phyloP scores from a whole-genome alignment of 2,888 invertebrate species.

The Nemapogon koenigi region DNA sequence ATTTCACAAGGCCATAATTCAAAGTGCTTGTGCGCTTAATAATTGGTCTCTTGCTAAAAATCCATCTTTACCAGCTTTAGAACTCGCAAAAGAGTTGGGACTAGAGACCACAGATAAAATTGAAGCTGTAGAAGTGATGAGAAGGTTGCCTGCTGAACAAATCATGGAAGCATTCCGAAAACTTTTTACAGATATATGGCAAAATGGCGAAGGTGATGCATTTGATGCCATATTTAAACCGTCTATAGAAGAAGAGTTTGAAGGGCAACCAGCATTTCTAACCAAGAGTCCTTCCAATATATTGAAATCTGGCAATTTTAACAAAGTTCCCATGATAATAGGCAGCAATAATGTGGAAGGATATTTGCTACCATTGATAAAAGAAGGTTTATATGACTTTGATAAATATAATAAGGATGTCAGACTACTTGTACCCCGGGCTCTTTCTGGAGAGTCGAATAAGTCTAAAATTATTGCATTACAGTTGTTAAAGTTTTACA shows the following conservation, averaged over 20 bases:
- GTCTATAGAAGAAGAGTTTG: conserved; percentile 47
- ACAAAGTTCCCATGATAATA: conserved; percentile 50
- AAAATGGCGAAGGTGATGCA: conserved; percentile 21
- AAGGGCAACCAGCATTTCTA: conserved; percentile 46
- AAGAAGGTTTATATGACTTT: conserved; percentile 32
- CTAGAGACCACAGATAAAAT: conserved; percentile 28
- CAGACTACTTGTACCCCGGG: conserved; percentile 35
- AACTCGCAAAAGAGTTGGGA: conserved; percentile 34
- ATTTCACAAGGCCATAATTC: conserved; percentile 52
- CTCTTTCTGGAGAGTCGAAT: conserved; percentile 29
- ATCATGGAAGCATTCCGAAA: conserved; percentile 29
- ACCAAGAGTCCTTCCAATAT: conserved; percentile 40
- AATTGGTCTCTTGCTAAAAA: conserved; percentile 44
- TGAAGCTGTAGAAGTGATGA: conserved; percentile 41
- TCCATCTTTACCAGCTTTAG: conserved; percentile 30
- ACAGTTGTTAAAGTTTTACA: conserved; percentile 41
- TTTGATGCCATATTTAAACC: conserved; percentile 43
- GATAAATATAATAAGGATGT: conserved; percentile 38
- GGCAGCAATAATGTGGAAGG: conserved; percentile 48
- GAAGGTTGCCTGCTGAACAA: conserved; percentile 24
- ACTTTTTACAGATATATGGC: conserved; percentile 4
- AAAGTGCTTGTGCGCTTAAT: conserved; percentile 49
- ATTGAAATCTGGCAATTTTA: conserved; percentile 43
- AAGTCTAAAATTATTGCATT: conserved; percentile 32
- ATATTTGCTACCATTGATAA: conserved; percentile 28